Evolutionary conservation across 2,797 vertebrate genomes (phyloP).

Genomic region (Phrynocephalus vlangalii): DNA sequence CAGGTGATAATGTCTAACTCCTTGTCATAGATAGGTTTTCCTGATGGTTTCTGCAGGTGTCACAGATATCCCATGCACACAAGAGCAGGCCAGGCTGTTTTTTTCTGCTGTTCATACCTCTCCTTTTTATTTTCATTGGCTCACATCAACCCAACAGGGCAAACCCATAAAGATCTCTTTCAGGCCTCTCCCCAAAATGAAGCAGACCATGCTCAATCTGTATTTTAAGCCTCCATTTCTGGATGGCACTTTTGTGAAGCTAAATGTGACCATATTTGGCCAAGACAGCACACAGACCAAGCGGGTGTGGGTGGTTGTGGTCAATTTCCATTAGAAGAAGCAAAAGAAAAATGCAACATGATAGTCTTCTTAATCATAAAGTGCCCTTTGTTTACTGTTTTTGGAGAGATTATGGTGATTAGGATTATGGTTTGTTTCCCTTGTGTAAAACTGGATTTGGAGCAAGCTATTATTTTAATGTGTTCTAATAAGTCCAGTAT

Average conservation of each 20-base stretch:
- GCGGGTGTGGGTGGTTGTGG: too few species aligned
- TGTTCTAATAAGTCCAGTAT: background rate
- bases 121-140: background rate
- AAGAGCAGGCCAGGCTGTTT: background rate
- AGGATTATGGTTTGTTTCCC: background rate
- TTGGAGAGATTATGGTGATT: background rate
- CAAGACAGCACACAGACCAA: background rate
- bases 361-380: background rate
- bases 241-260: background rate
- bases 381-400: background rate
- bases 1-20: background rate
- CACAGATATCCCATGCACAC: background rate
- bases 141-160: background rate
- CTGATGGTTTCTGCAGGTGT: background rate
- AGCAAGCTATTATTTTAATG: background rate
- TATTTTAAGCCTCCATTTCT: background rate
- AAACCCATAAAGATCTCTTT: background rate
- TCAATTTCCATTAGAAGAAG: background rate
- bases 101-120: background rate
- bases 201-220: background rate
- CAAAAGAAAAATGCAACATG: background rate
- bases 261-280: background rate
- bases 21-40: background rate
- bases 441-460: background rate
- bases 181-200: background rate